Percentiles rank a stretch among this genome's conserved stretches.
These are phyloP conservation scores for Drosophila persimilis DNA, from an alignment of 1,140 invertebrate species.

Conservation along the genomic window DNA sequence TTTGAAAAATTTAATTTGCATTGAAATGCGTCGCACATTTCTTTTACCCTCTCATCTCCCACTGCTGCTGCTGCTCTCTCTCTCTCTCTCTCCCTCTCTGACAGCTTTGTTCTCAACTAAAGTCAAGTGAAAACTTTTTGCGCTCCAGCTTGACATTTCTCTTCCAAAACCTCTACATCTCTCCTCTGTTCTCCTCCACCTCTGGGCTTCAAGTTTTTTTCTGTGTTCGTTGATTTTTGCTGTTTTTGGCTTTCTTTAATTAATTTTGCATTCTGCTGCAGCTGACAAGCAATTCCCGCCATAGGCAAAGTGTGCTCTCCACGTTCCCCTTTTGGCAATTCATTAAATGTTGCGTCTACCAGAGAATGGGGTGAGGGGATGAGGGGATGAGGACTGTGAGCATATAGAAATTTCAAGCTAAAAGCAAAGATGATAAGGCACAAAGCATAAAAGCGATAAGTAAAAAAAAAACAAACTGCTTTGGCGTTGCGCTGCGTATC, in stretches of 20 bases:
- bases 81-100: background rate
- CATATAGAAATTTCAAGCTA: slow-evolving; percentile 27
- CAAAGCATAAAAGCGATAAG: background rate
- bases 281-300: slow-evolving; percentile 59
- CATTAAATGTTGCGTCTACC: slow-evolving; percentile 64
- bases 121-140: slow-evolving; percentile 38
- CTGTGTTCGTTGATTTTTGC: slow-evolving; percentile 18
- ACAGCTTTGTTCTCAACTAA: slow-evolving; percentile 8
- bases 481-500: too few species aligned
- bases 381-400: background rate
- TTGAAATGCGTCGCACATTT: slow-evolving; percentile 71
- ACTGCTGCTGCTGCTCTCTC: background rate
- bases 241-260: slow-evolving; percentile 64
- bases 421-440: slow-evolving; percentile 55
- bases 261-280: slow-evolving; percentile 71
- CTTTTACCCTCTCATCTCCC: background rate
- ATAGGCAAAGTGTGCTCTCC: slow-evolving; percentile 19
- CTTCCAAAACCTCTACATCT: too few species aligned
- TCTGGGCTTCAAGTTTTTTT: slow-evolving; percentile 24
- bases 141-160: slow-evolving; percentile 21
- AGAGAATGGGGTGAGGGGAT: background rate
- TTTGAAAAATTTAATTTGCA: slow-evolving; percentile 76
- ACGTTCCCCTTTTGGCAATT: slow-evolving; percentile 50
- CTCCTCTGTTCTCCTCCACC: background rate
- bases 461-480: too few species aligned